phyloP scores from a whole-genome alignment of 2,113 vertebrate species.

The Hiodon alosoides region DNA sequence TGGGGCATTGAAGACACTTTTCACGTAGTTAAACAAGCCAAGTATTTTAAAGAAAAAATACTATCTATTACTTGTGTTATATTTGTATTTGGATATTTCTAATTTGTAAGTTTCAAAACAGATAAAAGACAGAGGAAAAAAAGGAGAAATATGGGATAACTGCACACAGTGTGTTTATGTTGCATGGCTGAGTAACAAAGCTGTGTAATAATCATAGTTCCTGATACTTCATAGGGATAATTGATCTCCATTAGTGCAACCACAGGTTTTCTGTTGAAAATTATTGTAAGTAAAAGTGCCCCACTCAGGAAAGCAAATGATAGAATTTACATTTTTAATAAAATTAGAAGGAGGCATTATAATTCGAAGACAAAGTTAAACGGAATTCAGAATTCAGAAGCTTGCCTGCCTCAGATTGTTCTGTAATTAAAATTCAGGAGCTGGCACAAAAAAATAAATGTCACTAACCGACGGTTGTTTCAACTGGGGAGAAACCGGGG shows the following conservation, averaged over 20 bases:
- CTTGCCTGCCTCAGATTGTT: not conserved
- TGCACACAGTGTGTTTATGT: no score
- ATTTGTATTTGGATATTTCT: slow-evolving; percentile 2
- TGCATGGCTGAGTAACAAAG: no score
- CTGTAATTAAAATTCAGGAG: not conserved
- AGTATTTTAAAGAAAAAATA: slow-evolving; percentile 6
- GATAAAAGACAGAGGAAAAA: not conserved
- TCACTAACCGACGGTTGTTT: not conserved
- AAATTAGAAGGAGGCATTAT: not conserved
- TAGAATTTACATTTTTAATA: slow-evolving; percentile 1
- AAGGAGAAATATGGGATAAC: not conserved
- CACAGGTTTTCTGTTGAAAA: not conserved
- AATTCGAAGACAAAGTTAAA: not conserved
- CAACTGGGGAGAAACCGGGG: not conserved
- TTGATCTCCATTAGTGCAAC: no score
- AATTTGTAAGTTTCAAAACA: not conserved
- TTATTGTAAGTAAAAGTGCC: not conserved
- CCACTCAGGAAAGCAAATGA: not conserved
- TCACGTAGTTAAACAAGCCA: not conserved
- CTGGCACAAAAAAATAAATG: not conserved
- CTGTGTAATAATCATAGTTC: no score
- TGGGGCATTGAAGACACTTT: no score
- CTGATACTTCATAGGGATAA: no score
- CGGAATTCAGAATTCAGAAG: not conserved
- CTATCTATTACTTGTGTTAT: not conserved